Base-by-base conservation (phyloP, 2,888 invertebrate genomes). In the Hofmannophila pseudospretella region DNA sequence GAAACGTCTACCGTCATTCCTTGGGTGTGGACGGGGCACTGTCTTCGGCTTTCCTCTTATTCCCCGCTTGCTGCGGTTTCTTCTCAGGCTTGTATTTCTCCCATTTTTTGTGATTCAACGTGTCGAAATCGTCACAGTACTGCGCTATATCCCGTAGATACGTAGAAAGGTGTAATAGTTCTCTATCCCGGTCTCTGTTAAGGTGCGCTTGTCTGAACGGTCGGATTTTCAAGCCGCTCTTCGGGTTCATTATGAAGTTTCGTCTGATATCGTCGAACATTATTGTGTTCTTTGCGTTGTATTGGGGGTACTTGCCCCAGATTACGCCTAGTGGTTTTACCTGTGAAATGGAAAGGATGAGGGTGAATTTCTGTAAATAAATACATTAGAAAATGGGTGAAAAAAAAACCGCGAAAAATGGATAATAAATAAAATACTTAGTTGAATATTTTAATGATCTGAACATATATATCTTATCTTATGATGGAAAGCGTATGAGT, bases 201-300 rank as follows among this genome's bases (percentile, higher is more conserved):
- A 94, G 74, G 63, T 98, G 97, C 0, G 98, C 98, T 62, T 97
- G 94, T 3, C 94, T 89, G 70, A 97, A 98, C 0, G 98, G 94
- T 61, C 93, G 89, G 56, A 98, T 98, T 74, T 93, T 93, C 0
- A 98, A 84, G 0, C 98, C 98, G 41, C 94, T 96, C 56, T 95
- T 94, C 0, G 98, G 98, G 74, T 99, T 99, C 98, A 99, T 98
- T 25, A 98, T 90, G 63, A 99, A 99, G 77, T 99, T 99, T 52
- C 97, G 88, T 36, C 97, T 88, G 25, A 98, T 94, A 61, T 99
- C 98, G 66, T 99, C 98, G 58, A 99, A 96, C 98, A 99, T 99
- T 45, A 99, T 97, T 0, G 98, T 98, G 71, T 99, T 99, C 65
- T 94, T 94, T 0, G 93, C 86, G 32, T 90, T 93, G 77, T 95